These are phyloP conservation scores for Dexiosoma caninum DNA, from an alignment of 2,888 invertebrate species.

Conservation along the genomic window DNA sequence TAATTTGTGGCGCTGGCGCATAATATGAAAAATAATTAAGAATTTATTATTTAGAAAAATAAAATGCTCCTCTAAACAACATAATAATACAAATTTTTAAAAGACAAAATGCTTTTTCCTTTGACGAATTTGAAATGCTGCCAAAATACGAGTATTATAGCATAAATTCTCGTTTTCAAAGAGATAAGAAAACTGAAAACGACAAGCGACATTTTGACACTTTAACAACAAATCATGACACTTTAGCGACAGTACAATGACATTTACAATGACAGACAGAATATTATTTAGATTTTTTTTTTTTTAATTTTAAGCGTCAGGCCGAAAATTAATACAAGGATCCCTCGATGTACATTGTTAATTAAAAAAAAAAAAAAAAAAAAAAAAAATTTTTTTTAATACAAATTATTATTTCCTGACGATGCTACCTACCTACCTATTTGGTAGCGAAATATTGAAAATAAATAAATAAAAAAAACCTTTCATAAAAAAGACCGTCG, in stretches of 20 bases:
- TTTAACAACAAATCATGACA: constrained; percentile 61
- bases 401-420: no score
- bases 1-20: constrained; percentile 40
- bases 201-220: constrained; percentile 45
- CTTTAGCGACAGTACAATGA: constrained; percentile 52
- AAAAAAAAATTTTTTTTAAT: no score
- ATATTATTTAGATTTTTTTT: background rate
- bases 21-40: background rate
- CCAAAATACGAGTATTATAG: constrained; percentile 35
- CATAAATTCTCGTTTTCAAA: constrained; percentile 26
- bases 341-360: no score
- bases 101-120: background rate
- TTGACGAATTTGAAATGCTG: constrained; percentile 47
- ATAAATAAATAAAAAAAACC: no score
- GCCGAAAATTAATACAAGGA: background rate
- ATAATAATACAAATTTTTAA: background rate
- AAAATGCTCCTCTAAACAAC: background rate
- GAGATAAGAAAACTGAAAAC: constrained; percentile 8
- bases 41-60: background rate
- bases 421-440: no score
- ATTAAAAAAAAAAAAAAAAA: no score
- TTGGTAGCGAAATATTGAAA: no score
- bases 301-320: background rate
- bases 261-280: constrained; percentile 44
- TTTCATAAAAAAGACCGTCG: no score